Evolutionary conservation across 1,140 invertebrate species (phyloP), one percentile per base, ranked within the genome.

Genomic region (Venustaconcha ellipsiformis): DNA sequence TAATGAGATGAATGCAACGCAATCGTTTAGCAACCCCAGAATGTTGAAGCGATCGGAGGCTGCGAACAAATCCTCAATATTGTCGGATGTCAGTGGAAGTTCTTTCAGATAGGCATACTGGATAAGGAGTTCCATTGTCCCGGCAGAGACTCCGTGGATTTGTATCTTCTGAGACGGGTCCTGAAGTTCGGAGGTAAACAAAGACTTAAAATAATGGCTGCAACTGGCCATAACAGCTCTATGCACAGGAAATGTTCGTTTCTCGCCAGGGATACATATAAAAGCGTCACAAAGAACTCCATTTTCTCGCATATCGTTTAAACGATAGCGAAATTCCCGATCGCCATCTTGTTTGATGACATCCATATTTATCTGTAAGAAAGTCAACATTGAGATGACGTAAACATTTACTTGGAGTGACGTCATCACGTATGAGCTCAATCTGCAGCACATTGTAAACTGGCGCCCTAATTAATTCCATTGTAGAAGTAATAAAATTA

Each of bases 271-370:
- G 30, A 83, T 92, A 68, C 93, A 91, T 67, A 97, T 92, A 18
- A 93, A 92, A 0, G 95, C 95, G 89, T 97, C 96, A 88, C 95
- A 96, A 18, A 96, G 92, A 72, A 95, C 91, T 84, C 94, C 94
- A 70, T 93, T 93, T 80, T 94, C 92, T 76, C 94, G 92, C 67
- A 96, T 91, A 76, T 95, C 94, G 86, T 95, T 94, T 67, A 96
- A 90, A 58, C 80, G 79, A 18, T 70, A 37, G 15, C 80, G 76
- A 74, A 84, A 80, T 23, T 80, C 81, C 2, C 37, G 15, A 12
- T 77, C 70, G 56, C 6, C 6, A 48, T 48, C 37, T 48, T 48
- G 37, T 48, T 48, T 48, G 37, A 48, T 11, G 37, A 48, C 37
- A 48, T 48, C 37, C 37, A 48, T 48, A 11, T 48, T 48, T 48